A percentile compares a stretch with the other conserved stretches of the same genome.
phyloP scores from a whole-genome alignment of 2,797 vertebrate species.

The Bradypodion pumilum region DNA sequence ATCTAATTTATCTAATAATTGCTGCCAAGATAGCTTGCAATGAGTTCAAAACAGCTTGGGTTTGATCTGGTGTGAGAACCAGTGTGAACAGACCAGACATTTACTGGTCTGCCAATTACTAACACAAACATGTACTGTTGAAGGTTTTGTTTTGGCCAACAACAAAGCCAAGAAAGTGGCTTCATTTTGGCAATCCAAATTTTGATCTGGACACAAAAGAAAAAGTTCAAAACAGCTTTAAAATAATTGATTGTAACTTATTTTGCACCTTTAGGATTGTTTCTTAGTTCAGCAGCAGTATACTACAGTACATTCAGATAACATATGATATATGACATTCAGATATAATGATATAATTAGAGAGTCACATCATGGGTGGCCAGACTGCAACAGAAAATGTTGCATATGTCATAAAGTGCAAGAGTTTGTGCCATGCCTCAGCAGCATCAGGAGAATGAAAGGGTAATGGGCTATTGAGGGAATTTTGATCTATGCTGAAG shows the following conservation, averaged over 20 bases:
- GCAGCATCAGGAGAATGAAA: not conserved
- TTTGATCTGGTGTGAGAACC: too few species aligned
- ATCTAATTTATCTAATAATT: not conserved
- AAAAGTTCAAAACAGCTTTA: not conserved
- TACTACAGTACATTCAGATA: not conserved
- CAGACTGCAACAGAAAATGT: not conserved
- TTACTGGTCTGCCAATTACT: too few species aligned
- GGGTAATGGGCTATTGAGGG: not conserved
- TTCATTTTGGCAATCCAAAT: too few species aligned
- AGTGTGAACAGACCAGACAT: too few species aligned
- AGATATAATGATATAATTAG: not conserved
- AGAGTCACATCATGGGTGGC: not conserved
- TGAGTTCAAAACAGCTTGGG: not conserved
- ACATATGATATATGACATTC: not conserved
- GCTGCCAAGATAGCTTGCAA: not conserved
- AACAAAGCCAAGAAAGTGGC: too few species aligned
- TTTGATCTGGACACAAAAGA: too few species aligned
- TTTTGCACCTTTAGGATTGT: not conserved
- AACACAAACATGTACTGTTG: too few species aligned
- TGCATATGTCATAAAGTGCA: not conserved
- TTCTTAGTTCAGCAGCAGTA: not conserved
- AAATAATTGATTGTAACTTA: not conserved
- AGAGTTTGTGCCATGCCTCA: not conserved
- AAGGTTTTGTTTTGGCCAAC: too few species aligned
- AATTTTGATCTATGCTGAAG: not conserved